A percentile compares a stretch with the other conserved stretches of the same genome.
Evolutionary conservation across 2,888 invertebrate genomes (phyloP).

Genomic region (Poecilobothrus nobilitatus): DNA sequence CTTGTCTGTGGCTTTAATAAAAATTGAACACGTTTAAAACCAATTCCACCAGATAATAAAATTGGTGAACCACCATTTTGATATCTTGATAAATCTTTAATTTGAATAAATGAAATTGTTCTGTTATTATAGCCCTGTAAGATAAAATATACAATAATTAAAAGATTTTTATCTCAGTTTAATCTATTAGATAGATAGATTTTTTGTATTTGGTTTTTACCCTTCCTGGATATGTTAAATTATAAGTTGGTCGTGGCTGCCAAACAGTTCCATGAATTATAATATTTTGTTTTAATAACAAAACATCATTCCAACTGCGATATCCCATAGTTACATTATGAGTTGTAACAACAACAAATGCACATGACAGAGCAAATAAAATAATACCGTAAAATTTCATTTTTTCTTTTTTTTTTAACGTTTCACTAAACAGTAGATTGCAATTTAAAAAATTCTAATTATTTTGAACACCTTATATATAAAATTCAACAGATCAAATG

Average conservation of each 20-base stretch:
- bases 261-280: not conserved
- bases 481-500: not conserved
- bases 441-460: not conserved
- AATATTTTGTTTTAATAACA: conserved; percentile 3
- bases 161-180: too few relatives aligned
- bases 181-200: not conserved
- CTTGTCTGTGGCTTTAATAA: not conserved
- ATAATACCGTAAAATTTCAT: not conserved
- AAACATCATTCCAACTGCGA: not conserved
- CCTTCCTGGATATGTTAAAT: not conserved
- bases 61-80: conserved; percentile 5
- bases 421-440: too few relatives aligned
- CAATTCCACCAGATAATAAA: not conserved
- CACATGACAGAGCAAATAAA: not conserved
- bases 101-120: not conserved
- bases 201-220: not conserved
- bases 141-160: not conserved
- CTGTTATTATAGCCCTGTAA: not conserved
- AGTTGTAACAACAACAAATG: not conserved
- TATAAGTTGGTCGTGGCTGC: not conserved
- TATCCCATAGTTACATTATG: not conserved
- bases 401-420: not conserved
- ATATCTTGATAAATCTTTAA: not conserved
- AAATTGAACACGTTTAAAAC: not conserved
- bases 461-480: not conserved